Evolutionary conservation across 2,888 invertebrate genomes (phyloP), one percentile per base, ranked within the genome.

Genomic region (Dichetophora obliterata): DNA sequence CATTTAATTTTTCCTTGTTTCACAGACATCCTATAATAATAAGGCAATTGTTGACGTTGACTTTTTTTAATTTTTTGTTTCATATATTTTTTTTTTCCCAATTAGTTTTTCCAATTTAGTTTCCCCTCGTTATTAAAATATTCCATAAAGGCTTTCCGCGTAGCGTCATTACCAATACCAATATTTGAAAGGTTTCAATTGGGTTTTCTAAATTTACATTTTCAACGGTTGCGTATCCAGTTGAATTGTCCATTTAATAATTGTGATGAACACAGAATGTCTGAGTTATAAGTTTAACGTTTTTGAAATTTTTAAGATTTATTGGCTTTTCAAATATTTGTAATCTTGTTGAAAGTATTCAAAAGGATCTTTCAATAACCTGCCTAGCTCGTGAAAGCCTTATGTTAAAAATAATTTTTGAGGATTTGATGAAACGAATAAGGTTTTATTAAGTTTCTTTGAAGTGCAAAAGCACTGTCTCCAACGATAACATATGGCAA

Each of bases 381-480:
- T 71, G 71, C 11, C 34, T 24, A n/a, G 54, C 71, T 34, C 71
- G 52, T 2, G 57, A 71, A 27, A 71, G 52, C 27, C 71, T 50
- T 57, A 14, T 71, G 31, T 71, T 71, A 22, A 52, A 71, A 2
- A 57, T 34, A 8, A 24, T 16, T 24, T 37, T 72, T 3, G 11
- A 4, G 3, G 24, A 0, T 57, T 57, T 57, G 59, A 24, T 71
- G 57, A n/a, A n/a, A n/a, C 6, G 37, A 57, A 6, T 37, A 59
- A n/a, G 57, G 71, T 57, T 71, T 71, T 24, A 71, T 22, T 11
- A 72, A 27, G 24, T 61, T 22, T 27, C 11, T 61, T 61, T 61
- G 19, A 19, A 72, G 48, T n/a, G 72, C 72, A 72, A 72, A 61
- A 11, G 72, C 72, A 57, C 71, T 61, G 61, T 61, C 72, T 16